Base-by-base conservation (phyloP, 1,140 invertebrate species). In the Carposina sasakii region DNA sequence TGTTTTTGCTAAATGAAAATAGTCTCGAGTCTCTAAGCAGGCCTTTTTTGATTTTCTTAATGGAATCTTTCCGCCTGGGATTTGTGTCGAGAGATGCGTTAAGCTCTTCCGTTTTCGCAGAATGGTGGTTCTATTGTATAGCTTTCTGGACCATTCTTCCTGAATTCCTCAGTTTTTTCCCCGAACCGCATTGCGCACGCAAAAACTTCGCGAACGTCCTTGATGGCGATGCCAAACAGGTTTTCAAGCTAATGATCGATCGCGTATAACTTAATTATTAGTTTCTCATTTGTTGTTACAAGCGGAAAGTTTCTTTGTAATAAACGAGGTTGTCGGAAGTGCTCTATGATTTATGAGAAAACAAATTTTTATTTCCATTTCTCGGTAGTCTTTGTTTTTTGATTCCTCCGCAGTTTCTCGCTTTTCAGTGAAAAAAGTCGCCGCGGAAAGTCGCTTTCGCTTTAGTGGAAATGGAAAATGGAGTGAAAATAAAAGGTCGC, bases 1-100 rank as follows among this genome's bases (percentile, higher is more conserved):
- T 84, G 79, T 84, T 84, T 84, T 81, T 81, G 76, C 77, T 84
- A 84, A 84, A 83, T 83, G 77, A 83, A 83, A 83, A 81, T 84
- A 84, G 75, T 84, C 76, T 67, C 64, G 67, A 59, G 49, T 63
- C 70, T 67, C 76, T 76, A 70, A 79, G 69, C 66, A 71, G 72
- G 75, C 75, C 76, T 84, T 84, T 82, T 84, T 84, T 84, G 77
- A 84, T 84, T 84, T 84, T 78, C 81, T 81, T 84, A 84, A 84
- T 84, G 81, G 81, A 84, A 81, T 81, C 75, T 81, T 75, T 81
- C 60, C 77, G 70, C 69, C 64, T 54, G 76, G 81, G 81, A 81
- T 84, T 78, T 78, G 64, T 72, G 71, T 81, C 55, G 65, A 71
- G 74, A 61, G 60, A 64, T 74, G 63, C 66, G 62, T 77, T 78